These are phyloP conservation scores for Drosophila kuntzei DNA, from an alignment of 2,888 invertebrate genomes.

Conservation along the genomic window DNA sequence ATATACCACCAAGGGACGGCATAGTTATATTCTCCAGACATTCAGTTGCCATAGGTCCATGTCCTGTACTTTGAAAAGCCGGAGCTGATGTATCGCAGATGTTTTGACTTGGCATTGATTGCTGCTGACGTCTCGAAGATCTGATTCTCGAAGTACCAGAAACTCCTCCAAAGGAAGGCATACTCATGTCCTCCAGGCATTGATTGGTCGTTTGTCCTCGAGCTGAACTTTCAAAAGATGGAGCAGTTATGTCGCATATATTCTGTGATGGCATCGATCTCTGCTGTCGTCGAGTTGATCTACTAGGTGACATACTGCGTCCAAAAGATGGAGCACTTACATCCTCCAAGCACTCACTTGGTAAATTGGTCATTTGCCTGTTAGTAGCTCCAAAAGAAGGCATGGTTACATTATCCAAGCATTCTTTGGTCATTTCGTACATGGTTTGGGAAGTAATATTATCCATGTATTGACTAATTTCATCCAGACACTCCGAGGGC, in stretches of 20 bases:
- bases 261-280: conserved; percentile 9
- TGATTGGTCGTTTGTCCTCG: conserved; percentile 2
- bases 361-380: neutral
- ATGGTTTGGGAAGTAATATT: neutral
- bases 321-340: conserved; percentile 34
- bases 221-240: neutral
- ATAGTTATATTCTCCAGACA: conserved; percentile 33
- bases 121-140: neutral
- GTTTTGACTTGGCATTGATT: conserved; percentile 12
- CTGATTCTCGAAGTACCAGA: conserved; percentile 2
- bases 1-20: conserved; percentile 32
- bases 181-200: conserved; percentile 13
- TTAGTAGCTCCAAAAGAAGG: conserved; percentile 9
- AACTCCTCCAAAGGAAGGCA: conserved; percentile 24
- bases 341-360: conserved; percentile 33
- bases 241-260: conserved; percentile 12
- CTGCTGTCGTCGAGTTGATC: conserved; percentile 1
- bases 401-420: conserved; percentile 22
- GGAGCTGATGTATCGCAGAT: conserved; percentile 14
- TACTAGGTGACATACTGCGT: neutral
- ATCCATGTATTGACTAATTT: too few relatives aligned
- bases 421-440: conserved; percentile 8
- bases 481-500: conserved; percentile 1
- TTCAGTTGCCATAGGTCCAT: neutral
- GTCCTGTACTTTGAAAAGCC: neutral